These are phyloP conservation scores for Noctua fimbriata DNA, from an alignment of 2,888 invertebrate species.

Conservation along the genomic window DNA sequence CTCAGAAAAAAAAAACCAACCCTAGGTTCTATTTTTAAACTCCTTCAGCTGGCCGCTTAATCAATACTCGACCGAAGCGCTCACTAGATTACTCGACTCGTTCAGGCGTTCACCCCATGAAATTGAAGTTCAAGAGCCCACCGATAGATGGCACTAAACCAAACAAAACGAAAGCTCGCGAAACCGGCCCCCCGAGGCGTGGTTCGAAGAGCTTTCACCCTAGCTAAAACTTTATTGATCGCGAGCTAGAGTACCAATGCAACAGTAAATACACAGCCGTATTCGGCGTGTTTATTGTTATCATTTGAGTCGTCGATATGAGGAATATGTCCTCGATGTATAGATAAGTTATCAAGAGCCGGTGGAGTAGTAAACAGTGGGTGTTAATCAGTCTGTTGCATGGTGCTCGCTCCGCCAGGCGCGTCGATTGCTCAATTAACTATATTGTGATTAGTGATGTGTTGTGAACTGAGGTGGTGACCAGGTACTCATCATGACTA, in stretches of 20 bases:
- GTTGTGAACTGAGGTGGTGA: conserved; percentile 55
- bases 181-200: conserved; percentile 80
- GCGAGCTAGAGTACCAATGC: conserved; percentile 70
- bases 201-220: conserved; percentile 85
- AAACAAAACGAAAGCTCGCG: conserved; percentile 72
- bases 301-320: conserved; percentile 60
- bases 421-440: conserved; percentile 77
- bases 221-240: conserved; percentile 84
- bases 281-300: conserved; percentile 73
- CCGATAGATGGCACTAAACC: conserved; percentile 79
- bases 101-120: conserved; percentile 58
- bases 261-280: conserved; percentile 78
- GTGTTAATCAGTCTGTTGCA: conserved; percentile 78
- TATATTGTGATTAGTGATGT: conserved; percentile 65
- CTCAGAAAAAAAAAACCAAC: conserved; percentile 28
- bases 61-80: conserved; percentile 52
- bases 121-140: conserved; percentile 58
- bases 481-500: conserved; percentile 79
- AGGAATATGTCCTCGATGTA: conserved; percentile 71
- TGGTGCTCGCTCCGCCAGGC: conserved; percentile 74
- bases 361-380: conserved; percentile 72
- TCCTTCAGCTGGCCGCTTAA: conserved; percentile 27
- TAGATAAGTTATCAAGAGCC: conserved; percentile 77
- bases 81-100: conserved; percentile 26
- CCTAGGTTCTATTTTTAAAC: conserved; percentile 52